Conservation (phyloP, 2,888 invertebrate genomes). For the Trachelus tabidus region DNA sequence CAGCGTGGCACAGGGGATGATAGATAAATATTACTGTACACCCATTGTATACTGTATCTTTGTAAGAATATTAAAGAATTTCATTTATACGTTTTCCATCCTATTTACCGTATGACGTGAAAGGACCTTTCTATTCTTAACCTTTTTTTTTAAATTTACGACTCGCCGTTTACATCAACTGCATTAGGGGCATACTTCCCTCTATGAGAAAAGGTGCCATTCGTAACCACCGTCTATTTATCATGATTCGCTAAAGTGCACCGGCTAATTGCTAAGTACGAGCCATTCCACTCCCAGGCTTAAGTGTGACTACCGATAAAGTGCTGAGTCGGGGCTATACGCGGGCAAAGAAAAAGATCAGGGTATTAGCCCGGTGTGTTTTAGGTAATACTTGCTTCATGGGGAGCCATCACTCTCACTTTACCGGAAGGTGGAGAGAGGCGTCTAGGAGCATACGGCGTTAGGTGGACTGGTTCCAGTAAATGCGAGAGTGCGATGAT, state of each 20-base stretch:
- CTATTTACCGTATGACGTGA: not conserved
- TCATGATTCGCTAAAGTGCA: not conserved
- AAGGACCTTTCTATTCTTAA: not conserved
- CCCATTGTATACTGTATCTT: not conserved
- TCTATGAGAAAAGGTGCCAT: not conserved
- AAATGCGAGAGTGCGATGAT: not conserved
- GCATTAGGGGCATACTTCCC: not conserved
- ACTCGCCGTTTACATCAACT: not conserved
- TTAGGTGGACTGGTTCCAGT: not conserved
- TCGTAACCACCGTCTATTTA: not conserved
- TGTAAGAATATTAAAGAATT: not conserved
- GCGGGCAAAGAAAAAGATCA: constrained; percentile 12
- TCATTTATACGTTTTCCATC: not conserved
- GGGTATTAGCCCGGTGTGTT: constrained; percentile 18
- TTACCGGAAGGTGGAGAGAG: constrained; percentile 10
- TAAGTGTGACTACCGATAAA: not conserved
- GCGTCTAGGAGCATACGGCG: not conserved
- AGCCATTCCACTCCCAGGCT: not conserved
- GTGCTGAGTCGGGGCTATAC: not conserved
- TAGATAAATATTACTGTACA: not conserved
- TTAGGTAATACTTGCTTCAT: constrained; percentile 32
- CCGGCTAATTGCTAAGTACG: not conserved
- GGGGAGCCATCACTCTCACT: constrained; percentile 34
- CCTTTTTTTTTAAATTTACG: not conserved
- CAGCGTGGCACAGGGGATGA: not conserved